These are phyloP conservation scores for Thecocarcelia acutangulata DNA, from an alignment of 2,888 invertebrate genomes.

Conservation along the genomic window DNA sequence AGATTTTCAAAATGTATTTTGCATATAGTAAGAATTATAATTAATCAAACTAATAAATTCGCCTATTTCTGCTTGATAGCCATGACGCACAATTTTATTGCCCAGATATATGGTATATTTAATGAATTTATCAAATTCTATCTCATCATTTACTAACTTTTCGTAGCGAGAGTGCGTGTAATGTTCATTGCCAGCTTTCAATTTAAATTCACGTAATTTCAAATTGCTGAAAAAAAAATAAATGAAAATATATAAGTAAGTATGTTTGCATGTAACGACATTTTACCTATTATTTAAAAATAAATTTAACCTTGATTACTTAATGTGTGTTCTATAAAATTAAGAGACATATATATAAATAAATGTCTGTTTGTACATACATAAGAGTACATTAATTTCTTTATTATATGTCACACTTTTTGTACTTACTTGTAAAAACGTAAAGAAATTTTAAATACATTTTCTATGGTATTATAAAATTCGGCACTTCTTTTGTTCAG, in stretches of 20 bases:
- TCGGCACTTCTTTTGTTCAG: conserved; percentile 87
- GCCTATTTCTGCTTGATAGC: conserved; percentile 81
- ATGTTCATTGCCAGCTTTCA: conserved; percentile 72
- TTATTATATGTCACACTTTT: conserved; percentile 3
- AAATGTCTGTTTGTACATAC: neutral
- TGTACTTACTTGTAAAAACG: conserved; percentile 82
- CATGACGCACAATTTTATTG: conserved; percentile 79
- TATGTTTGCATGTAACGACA: no score
- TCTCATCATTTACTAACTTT: conserved; percentile 77
- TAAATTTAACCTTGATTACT: conserved; percentile 45
- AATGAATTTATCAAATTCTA: conserved; percentile 79
- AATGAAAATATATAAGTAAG: neutral
- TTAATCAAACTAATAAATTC: conserved; percentile 80
- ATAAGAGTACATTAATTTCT: no score
- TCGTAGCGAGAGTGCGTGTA: conserved; percentile 79
- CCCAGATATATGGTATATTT: conserved; percentile 80
- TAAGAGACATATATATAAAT: neutral
- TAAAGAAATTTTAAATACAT: conserved; percentile 87
- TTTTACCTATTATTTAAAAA: neutral
- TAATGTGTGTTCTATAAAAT: conserved; percentile 1
- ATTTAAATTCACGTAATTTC: conserved; percentile 76
- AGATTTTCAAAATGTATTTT: conserved; percentile 50
- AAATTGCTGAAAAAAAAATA: conserved; percentile 74
- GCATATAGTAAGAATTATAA: conserved; percentile 79
- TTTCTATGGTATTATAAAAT: conserved; percentile 86